Evolutionary conservation across 2,797 vertebrate species (phyloP).

Genomic region (Paedocypris micromegethes): DNA sequence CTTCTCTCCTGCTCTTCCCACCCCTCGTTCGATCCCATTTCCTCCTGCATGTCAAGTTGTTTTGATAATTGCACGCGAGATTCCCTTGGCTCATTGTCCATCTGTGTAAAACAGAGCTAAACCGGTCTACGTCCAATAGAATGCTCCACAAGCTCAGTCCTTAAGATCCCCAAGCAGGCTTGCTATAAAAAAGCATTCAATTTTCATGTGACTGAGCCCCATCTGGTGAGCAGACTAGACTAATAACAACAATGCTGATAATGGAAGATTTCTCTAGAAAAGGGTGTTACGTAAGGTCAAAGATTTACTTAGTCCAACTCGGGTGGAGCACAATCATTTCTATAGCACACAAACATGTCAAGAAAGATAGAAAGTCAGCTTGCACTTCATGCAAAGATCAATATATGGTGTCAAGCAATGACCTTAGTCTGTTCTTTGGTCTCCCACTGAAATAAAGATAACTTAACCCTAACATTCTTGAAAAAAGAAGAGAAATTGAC

Average conservation of each 20-base stretch:
- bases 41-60: slow-evolving; percentile 59
- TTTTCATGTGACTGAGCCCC: slow-evolving; percentile 58
- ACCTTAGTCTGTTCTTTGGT: not conserved
- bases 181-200: slow-evolving; percentile 54
- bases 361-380: slow-evolving; percentile 18
- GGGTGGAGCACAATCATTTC: slow-evolving; percentile 21
- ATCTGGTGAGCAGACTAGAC: slow-evolving; percentile 47
- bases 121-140: slow-evolving; percentile 50
- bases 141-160: slow-evolving; percentile 51
- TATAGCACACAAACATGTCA: slow-evolving; percentile 14
- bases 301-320: slow-evolving; percentile 24
- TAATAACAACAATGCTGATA: slow-evolving; percentile 39
- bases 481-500: no score
- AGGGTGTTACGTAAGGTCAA: slow-evolving; percentile 31
- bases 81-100: slow-evolving; percentile 68
- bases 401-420: not conserved
- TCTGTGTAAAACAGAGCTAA: slow-evolving; percentile 62
- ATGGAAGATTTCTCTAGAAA: slow-evolving; percentile 22
- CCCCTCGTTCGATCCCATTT: slow-evolving; percentile 73
- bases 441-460: no score
- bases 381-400: slow-evolving; percentile 9
- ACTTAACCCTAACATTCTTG: no score
- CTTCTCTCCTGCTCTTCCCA: slow-evolving; percentile 71
- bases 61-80: slow-evolving; percentile 66
- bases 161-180: slow-evolving; percentile 55